These are phyloP conservation scores for Probosciger aterrimus DNA, from an alignment of 2,113 vertebrate genomes.

Conservation along the genomic window DNA sequence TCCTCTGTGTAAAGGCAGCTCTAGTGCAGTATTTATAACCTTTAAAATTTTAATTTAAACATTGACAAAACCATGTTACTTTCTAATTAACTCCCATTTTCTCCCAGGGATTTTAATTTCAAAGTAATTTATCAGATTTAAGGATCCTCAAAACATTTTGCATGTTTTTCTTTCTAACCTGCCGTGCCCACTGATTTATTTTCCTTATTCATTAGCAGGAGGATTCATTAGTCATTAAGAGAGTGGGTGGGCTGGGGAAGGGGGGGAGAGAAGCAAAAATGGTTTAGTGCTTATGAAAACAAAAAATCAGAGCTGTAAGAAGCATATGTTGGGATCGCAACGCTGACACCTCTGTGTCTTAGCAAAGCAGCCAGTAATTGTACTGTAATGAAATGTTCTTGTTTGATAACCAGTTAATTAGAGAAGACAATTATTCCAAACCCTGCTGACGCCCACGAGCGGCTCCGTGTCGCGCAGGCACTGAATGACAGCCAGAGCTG, in stretches of 20 bases:
- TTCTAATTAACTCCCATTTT: constrained; percentile 81
- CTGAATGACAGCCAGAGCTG: neutral
- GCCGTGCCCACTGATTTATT: constrained; percentile 87
- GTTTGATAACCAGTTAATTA: constrained; percentile 95
- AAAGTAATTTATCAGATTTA: constrained; percentile 88
- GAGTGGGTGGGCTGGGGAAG: constrained; percentile 66
- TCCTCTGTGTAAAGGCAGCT: neutral
- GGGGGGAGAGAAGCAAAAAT: neutral
- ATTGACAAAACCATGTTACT: constrained; percentile 73
- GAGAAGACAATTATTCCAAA: constrained; percentile 83
- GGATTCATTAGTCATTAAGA: constrained; percentile 86
- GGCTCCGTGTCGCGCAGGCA: neutral
- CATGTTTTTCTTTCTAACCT: constrained; percentile 85
- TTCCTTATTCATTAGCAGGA: constrained; percentile 76
- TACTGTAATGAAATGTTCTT: constrained; percentile 90
- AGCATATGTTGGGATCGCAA: constrained; percentile 82
- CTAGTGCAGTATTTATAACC: constrained; percentile 42
- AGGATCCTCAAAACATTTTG: constrained; percentile 78
- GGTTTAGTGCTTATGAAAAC: constrained; percentile 64
- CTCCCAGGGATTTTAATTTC: constrained; percentile 84
- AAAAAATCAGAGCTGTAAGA: constrained; percentile 72
- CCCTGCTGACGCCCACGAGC: constrained; percentile 76
- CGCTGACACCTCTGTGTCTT: constrained; percentile 82
- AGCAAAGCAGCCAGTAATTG: constrained; percentile 87
- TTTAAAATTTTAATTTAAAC: constrained; percentile 72